Evolutionary conservation across 2,888 invertebrate species (phyloP).

Genomic region (Phortica okadai): DNA sequence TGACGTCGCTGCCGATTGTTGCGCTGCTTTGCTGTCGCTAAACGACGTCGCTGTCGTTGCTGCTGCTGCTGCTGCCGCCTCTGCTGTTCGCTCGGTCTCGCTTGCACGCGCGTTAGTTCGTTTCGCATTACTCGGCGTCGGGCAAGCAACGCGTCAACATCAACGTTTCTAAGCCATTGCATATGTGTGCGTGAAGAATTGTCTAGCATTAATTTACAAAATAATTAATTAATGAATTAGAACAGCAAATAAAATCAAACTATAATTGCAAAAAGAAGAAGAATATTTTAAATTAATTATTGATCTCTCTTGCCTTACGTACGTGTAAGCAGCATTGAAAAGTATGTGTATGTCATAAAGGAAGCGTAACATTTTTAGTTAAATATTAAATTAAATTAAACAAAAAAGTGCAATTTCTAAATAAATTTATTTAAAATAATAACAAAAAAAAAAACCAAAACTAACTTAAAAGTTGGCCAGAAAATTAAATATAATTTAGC

Average conservation of each 20-base stretch:
- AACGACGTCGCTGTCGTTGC: constrained; percentile 30
- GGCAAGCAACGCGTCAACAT: constrained; percentile 67
- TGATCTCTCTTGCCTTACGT: constrained; percentile 16
- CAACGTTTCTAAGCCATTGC: constrained; percentile 17
- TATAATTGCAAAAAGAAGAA: constrained; percentile 23
- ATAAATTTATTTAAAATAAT: constrained; percentile 17
- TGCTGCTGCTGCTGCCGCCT: constrained; percentile 43
- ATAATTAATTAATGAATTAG: constrained; percentile 25
- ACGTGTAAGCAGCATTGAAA: background rate
- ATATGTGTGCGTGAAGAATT: background rate
- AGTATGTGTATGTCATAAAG: background rate
- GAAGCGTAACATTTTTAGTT: background rate
- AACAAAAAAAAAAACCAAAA: constrained; percentile 17
- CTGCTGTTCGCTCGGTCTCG: constrained; percentile 31
- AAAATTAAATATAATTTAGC: constrained; percentile 20
- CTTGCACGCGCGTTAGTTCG: constrained; percentile 33
- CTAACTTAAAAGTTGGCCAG: constrained; percentile 19
- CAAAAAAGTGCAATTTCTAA: constrained; percentile 33
- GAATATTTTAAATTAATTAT: constrained; percentile 34
- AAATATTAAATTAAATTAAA: background rate
- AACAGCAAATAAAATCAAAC: constrained; percentile 23
- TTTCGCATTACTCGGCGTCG: constrained; percentile 24
- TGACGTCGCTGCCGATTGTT: constrained; percentile 3
- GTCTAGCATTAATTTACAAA: background rate
- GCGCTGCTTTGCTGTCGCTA: constrained; percentile 26